phyloP scores from a whole-genome alignment of 2,797 vertebrate species.

The Hemibagrus guttatus region DNA sequence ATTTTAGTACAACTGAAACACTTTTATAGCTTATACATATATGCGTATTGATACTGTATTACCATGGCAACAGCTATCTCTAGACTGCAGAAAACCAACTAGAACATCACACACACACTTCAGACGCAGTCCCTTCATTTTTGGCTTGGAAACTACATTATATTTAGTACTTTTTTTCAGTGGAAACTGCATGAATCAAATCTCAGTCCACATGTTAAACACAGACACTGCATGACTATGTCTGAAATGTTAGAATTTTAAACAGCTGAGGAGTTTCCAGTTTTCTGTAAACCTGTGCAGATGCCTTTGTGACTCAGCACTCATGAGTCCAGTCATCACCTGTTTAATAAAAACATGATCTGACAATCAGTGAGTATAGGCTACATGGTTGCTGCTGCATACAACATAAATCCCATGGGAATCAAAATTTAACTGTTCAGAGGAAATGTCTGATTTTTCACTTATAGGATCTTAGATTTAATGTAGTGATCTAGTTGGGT shows the following conservation, averaged over 20 bases:
- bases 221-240: conserved; percentile 18
- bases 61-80: conserved; percentile 47
- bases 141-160: conserved; percentile 78
- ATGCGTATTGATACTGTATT: conserved; percentile 1
- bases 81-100: conserved; percentile 40
- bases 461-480: background rate
- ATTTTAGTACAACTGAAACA: background rate
- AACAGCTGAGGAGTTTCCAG: conserved; percentile 2
- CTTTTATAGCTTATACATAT: background rate
- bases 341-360: background rate
- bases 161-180: conserved; percentile 69
- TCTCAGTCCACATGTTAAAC: conserved; percentile 7
- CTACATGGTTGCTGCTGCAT: background rate
- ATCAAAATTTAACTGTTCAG: background rate
- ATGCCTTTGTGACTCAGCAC: conserved; percentile 2
- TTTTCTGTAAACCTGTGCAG: background rate
- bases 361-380: conserved; percentile 14
- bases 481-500: background rate
- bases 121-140: conserved; percentile 74
- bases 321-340: background rate
- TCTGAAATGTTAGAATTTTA: conserved; percentile 27
- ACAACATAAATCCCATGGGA: background rate
- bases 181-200: conserved; percentile 41
- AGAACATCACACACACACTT: conserved; percentile 47
- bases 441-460: background rate